phyloP scores from a whole-genome alignment of 2,113 vertebrate genomes.

The Arenaria interpres region DNA sequence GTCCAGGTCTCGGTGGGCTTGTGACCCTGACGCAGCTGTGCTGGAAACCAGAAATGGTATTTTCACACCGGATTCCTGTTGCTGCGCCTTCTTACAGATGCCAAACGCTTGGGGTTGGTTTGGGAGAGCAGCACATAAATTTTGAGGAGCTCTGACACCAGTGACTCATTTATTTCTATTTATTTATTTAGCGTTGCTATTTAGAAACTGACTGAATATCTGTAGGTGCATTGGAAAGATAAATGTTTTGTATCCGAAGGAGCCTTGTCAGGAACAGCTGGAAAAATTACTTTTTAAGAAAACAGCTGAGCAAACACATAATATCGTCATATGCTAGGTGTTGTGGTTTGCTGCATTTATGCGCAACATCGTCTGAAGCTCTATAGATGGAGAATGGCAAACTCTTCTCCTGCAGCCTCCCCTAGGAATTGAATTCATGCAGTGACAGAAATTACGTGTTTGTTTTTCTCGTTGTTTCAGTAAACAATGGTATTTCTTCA shows the following conservation, averaged over 20 bases:
- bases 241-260: not conserved
- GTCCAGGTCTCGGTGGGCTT: not conserved
- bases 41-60: not conserved
- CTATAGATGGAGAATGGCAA: not conserved
- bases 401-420: not conserved
- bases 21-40: accelerated
- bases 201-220: not conserved
- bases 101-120: not conserved
- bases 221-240: not conserved
- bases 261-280: not conserved
- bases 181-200: not conserved
- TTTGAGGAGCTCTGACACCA: not conserved
- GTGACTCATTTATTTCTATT: not conserved
- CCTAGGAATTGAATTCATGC: not conserved
- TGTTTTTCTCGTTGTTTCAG: not conserved
- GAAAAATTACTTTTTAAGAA: constrained; percentile 24
- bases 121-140: not conserved
- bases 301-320: constrained; percentile 33
- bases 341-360: not conserved
- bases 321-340: not conserved
- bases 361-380: not conserved
- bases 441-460: not conserved
- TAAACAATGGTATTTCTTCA: not conserved
- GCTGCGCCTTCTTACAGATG: not conserved
- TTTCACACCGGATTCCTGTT: not conserved